Percentiles rank a stretch among this genome's conserved stretches.
Conservation (phyloP, 2,113 vertebrate genomes). For the Pituophis catenifer region DNA sequence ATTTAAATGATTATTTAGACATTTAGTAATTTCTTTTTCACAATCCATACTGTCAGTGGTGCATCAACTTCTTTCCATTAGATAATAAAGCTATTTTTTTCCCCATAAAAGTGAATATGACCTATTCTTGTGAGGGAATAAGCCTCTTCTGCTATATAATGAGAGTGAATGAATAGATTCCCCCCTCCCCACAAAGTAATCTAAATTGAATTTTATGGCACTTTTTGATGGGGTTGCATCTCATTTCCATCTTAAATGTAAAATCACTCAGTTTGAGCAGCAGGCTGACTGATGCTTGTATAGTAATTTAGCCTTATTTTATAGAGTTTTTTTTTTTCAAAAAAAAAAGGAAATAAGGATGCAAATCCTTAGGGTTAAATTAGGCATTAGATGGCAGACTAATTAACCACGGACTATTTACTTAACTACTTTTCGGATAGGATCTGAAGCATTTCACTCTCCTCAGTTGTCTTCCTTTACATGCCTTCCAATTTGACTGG, state of each 20-base stretch:
- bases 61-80: background rate
- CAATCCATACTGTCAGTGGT: background rate
- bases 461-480: constrained; percentile 46
- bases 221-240: background rate
- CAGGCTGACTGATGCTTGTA: background rate
- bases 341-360: constrained; percentile 21
- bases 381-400: constrained; percentile 45
- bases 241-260: background rate
- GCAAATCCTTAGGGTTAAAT: constrained; percentile 40
- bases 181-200: background rate
- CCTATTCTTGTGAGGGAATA: background rate
- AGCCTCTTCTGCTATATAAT: background rate
- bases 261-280: background rate
- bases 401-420: constrained; percentile 46
- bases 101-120: background rate
- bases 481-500: constrained; percentile 49
- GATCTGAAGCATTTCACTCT: constrained; percentile 53
- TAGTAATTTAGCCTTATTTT: constrained; percentile 35
- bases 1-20: background rate
- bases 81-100: background rate
- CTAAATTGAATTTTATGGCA: background rate
- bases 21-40: background rate
- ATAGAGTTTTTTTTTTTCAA: constrained; percentile 1
- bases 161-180: background rate
- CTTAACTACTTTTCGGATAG: constrained; percentile 47